These are phyloP conservation scores for Ondatra zibethicus DNA, from an alignment of 2,113 vertebrate species.

Conservation along the genomic window DNA sequence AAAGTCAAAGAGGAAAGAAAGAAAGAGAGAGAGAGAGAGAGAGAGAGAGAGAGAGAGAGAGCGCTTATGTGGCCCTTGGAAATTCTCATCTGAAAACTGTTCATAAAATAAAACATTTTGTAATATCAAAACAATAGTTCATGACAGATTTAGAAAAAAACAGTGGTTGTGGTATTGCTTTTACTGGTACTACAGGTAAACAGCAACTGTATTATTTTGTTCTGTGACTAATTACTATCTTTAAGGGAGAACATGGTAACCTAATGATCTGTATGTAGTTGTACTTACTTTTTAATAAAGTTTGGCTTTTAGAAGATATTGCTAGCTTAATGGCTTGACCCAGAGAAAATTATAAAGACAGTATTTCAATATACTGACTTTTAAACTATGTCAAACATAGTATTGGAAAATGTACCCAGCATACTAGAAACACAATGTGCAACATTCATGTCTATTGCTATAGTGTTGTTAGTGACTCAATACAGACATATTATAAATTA, in stretches of 20 bases:
- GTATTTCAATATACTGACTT: constrained; percentile 43
- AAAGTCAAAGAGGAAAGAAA: too few species aligned
- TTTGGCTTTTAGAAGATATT: constrained; percentile 53
- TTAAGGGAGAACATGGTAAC: constrained; percentile 7
- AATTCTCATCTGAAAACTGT: constrained; percentile 41
- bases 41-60: too few species aligned
- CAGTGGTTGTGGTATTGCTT: background rate
- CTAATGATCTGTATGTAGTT: background rate
- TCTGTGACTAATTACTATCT: background rate
- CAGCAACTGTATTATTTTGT: background rate
- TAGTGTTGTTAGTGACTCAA: constrained; percentile 17
- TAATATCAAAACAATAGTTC: background rate
- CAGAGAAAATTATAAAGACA: constrained; percentile 36
- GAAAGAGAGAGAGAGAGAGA: too few species aligned
- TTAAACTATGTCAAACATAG: background rate
- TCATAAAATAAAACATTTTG: constrained; percentile 28
- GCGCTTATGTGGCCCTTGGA: background rate
- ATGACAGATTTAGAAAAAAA: constrained; percentile 25
- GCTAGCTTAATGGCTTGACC: constrained; percentile 37
- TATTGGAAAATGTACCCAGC: constrained; percentile 26
- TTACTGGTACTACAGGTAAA: constrained; percentile 14
- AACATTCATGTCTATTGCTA: constrained; percentile 51
- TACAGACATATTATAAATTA: constrained; percentile 48
- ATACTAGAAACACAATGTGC: background rate
- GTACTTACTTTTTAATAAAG: constrained; percentile 38